Percentiles rank a stretch among this genome's conserved stretches.
These are phyloP conservation scores for Alcis repandata DNA, from an alignment of 2,888 invertebrate species.

Conservation along the genomic window DNA sequence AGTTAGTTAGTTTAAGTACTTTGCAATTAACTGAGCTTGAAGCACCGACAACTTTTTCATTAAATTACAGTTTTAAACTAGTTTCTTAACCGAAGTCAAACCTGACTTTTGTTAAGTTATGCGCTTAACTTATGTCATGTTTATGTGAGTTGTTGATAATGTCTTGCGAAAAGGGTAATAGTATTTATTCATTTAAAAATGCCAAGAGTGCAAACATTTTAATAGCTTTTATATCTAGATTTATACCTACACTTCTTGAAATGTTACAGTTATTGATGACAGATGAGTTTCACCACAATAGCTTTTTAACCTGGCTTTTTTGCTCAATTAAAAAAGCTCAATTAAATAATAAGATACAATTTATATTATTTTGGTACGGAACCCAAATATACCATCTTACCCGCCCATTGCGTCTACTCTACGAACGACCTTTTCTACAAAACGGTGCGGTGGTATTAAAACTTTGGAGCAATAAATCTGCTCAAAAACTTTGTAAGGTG, in stretches of 20 bases:
- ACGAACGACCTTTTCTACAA: neutral
- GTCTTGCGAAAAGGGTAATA: too few relatives aligned
- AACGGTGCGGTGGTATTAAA: conserved; percentile 7
- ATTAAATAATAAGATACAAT: too few relatives aligned
- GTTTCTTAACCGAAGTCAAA: neutral
- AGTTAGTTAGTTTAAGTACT: conserved; percentile 14
- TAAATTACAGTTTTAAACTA: neutral
- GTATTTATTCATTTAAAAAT: too few relatives aligned
- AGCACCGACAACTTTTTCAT: neutral
- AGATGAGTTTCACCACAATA: too few relatives aligned
- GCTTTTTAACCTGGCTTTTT: too few relatives aligned
- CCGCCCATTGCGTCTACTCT: neutral
- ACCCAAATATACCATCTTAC: neutral
- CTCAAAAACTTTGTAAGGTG: conserved; percentile 8
- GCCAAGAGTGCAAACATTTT: too few relatives aligned
- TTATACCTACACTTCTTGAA: too few relatives aligned
- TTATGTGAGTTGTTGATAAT: too few relatives aligned
- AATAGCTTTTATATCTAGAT: too few relatives aligned
- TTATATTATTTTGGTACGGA: neutral
- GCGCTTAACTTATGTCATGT: too few relatives aligned
- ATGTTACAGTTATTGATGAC: too few relatives aligned
- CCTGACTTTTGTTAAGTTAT: neutral
- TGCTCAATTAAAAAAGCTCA: too few relatives aligned
- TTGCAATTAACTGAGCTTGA: conserved; percentile 9
- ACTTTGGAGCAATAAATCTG: conserved; percentile 14